Conservation (phyloP, 2,888 invertebrate species). For the Tachina lurida region DNA sequence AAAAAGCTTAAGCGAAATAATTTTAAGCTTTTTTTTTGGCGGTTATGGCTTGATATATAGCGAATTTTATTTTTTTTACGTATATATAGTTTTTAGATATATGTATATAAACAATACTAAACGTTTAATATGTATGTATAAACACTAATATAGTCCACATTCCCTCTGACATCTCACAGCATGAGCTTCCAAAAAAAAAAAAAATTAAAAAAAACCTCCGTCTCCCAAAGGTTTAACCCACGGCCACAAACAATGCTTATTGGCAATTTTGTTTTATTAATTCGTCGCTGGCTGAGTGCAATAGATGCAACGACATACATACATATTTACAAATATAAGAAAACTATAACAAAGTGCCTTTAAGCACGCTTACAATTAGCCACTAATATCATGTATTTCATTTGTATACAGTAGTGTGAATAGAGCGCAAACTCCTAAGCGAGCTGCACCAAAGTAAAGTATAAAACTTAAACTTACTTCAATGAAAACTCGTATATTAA, state of each 20-base stretch:
- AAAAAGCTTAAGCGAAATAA: not conserved
- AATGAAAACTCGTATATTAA: not conserved
- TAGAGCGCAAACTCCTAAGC: slow-evolving; percentile 10
- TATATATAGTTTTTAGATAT: no score
- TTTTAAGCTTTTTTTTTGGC: not conserved
- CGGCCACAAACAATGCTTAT: not conserved
- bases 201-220: no score
- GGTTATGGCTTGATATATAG: no score
- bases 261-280: slow-evolving; percentile 26
- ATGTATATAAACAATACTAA: no score
- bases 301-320: slow-evolving; percentile 47
- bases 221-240: slow-evolving; percentile 19
- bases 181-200: no score
- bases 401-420: slow-evolving; percentile 53
- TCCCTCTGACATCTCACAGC: no score
- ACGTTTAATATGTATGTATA: no score
- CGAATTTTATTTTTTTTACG: no score
- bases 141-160: no score
- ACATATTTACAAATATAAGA: slow-evolving; percentile 15
- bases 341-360: slow-evolving; percentile 69
- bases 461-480: not conserved
- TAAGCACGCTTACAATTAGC: slow-evolving; percentile 71
- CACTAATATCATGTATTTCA: slow-evolving; percentile 69
- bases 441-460: slow-evolving; percentile 1
- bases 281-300: slow-evolving; percentile 26